A percentile compares a stretch with the other conserved stretches of the same genome.
Conservation (phyloP, 1,140 invertebrate species). For the Zaprionus africanus region DNA sequence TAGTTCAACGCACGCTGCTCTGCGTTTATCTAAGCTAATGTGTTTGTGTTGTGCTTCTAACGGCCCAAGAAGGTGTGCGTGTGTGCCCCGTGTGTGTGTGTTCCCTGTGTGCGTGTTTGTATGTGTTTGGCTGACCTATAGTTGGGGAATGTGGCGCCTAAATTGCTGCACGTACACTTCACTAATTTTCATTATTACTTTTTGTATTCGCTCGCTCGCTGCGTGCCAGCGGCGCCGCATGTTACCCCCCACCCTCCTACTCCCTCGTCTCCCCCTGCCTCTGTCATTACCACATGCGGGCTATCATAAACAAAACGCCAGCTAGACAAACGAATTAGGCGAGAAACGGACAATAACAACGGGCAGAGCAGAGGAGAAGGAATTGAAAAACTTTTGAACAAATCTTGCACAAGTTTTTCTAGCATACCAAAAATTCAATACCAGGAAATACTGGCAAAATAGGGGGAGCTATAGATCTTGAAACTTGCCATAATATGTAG, state of each 20-base stretch:
- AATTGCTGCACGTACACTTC: constrained; percentile 73
- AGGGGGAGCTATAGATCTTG: too few relatives aligned
- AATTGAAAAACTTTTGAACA: neutral
- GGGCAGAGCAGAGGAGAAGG: neutral
- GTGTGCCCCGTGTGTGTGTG: constrained; percentile 12
- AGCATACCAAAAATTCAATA: constrained; percentile 1
- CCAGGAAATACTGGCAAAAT: neutral
- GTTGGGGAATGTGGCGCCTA: constrained; percentile 65
- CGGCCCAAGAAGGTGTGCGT: neutral
- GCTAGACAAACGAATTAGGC: constrained; percentile 5
- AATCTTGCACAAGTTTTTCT: constrained; percentile 2
- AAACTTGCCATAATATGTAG: constrained; percentile 2
- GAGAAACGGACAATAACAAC: neutral
- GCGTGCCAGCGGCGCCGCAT: constrained; percentile 67
- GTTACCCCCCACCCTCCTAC: neutral
- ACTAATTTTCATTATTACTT: constrained; percentile 70
- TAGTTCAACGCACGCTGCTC: constrained; percentile 32
- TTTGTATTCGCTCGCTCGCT: constrained; percentile 45
- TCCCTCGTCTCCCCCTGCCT: neutral
- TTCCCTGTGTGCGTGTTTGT: neutral
- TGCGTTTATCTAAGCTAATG: constrained; percentile 61
- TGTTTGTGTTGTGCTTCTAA: neutral
- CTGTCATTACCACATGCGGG: constrained; percentile 18
- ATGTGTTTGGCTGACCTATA: constrained; percentile 17
- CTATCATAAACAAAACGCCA: constrained; percentile 35